phyloP scores from a whole-genome alignment of 2,113 vertebrate genomes.

The Tachycineta bicolor region DNA sequence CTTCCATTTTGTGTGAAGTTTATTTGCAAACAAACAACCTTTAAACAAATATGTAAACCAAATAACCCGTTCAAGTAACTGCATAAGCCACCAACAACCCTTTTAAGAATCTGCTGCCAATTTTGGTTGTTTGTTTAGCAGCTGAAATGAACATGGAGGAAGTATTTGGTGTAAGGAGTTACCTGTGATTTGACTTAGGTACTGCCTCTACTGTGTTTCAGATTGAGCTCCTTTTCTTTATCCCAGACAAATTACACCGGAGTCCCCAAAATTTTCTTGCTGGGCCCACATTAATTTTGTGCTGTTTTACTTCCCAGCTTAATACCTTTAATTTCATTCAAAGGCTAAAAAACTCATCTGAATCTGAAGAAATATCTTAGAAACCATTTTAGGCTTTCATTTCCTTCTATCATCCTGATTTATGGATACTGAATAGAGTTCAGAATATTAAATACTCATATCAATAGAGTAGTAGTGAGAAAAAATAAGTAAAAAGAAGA shows the following conservation, averaged over 20 bases:
- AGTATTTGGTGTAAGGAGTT: background rate
- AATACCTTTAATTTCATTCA: background rate
- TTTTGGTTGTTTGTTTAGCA: background rate
- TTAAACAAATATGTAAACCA: background rate
- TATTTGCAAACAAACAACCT: background rate
- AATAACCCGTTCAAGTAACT: background rate
- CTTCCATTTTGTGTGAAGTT: background rate
- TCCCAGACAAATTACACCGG: background rate
- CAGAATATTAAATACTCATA: background rate
- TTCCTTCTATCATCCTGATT: background rate
- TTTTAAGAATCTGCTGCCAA: background rate
- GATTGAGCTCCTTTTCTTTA: background rate
- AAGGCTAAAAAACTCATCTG: background rate
- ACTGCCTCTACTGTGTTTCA: background rate
- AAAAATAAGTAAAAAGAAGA: background rate
- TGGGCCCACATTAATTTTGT: background rate
- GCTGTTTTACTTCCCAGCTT: background rate
- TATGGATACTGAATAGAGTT: background rate
- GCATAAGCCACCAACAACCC: background rate
- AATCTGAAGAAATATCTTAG: background rate
- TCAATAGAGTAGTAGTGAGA: background rate
- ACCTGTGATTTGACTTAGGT: background rate
- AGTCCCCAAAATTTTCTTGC: background rate
- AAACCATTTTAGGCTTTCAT: background rate
- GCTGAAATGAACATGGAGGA: background rate